phyloP scores from a whole-genome alignment of 2,888 invertebrate genomes.

The Drosophila monieri region DNA sequence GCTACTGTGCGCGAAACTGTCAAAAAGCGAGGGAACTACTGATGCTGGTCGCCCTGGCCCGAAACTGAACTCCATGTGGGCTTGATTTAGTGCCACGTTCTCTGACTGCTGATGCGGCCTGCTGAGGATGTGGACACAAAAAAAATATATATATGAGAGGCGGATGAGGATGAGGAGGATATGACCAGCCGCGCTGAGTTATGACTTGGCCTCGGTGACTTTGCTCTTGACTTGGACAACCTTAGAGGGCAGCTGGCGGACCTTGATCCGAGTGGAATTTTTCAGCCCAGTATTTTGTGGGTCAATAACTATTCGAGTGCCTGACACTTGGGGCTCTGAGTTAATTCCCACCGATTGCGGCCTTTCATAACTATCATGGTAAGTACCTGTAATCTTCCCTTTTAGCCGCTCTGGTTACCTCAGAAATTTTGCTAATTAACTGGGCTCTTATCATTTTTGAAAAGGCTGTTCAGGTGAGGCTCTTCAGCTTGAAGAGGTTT shows the following conservation, averaged over 20 bases:
- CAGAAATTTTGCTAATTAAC: neutral
- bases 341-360: conserved; percentile 10
- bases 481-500: neutral
- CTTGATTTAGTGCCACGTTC: conserved; percentile 70
- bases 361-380: conserved; percentile 11
- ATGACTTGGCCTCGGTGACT: conserved; percentile 47
- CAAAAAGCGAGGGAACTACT: conserved; percentile 44
- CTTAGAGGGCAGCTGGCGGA: conserved; percentile 17
- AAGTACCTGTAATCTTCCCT: conserved; percentile 2
- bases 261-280: conserved; percentile 34
- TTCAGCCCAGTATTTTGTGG: conserved; percentile 23
- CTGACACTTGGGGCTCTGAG: neutral
- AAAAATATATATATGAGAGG: neutral
- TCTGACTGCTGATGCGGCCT: conserved; percentile 43
- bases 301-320: conserved; percentile 27
- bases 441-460: conserved; percentile 7
- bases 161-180: conserved; percentile 5
- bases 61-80: conserved; percentile 56
- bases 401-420: neutral
- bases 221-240: conserved; percentile 29
- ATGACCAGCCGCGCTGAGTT: conserved; percentile 31
- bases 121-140: conserved; percentile 13
- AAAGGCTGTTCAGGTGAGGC: neutral
- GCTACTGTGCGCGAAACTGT: conserved; percentile 71
- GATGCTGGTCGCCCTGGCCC: conserved; percentile 51